A percentile compares a stretch with the other conserved stretches of the same genome.
Evolutionary conservation across 2,888 invertebrate genomes (phyloP).

Genomic region (Drosophila limbata): DNA sequence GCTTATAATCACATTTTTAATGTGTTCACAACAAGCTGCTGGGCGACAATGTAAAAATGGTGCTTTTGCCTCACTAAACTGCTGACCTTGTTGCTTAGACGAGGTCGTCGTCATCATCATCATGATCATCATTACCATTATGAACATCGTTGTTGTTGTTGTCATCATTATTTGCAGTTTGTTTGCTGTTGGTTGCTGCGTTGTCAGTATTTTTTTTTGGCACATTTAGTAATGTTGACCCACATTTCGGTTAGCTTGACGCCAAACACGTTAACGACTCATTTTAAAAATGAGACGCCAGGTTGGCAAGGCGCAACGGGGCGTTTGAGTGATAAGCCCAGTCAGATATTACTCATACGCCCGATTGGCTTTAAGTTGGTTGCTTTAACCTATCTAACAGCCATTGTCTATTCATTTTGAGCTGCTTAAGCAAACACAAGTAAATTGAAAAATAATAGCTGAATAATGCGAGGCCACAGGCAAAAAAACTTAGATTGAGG

Average conservation of each 20-base stretch:
- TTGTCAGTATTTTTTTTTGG: conserved; percentile 14
- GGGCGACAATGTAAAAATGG: conserved; percentile 38
- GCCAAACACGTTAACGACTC: conserved; percentile 40
- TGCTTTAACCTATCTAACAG: conserved; percentile 7
- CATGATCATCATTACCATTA: not conserved
- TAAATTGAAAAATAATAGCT: conserved; percentile 76
- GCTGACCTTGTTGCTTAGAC: conserved; percentile 63
- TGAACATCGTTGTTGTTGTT: not conserved
- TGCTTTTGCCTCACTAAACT: conserved; percentile 36
- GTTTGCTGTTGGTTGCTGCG: conserved; percentile 22
- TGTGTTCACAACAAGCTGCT: conserved; percentile 51
- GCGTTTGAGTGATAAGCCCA: conserved; percentile 48
- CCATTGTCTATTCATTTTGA: conserved; percentile 39
- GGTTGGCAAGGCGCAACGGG: conserved; percentile 15
- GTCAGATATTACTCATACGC: conserved; percentile 46
- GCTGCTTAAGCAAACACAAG: conserved; percentile 47
- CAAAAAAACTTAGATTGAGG: conserved; percentile 15
- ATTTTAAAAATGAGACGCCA: conserved; percentile 46
- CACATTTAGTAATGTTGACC: conserved; percentile 50
- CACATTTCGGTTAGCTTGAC: conserved; percentile 47
- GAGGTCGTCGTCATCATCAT: conserved; percentile 56
- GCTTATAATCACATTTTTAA: conserved; percentile 73
- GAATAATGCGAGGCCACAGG: conserved; percentile 41
- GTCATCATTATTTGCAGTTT: conserved; percentile 1
- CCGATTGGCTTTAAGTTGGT: conserved; percentile 1